Evolutionary conservation across 2,888 invertebrate genomes (phyloP), one percentile per base, ranked within the genome.

Genomic region (Clanis bilineata): DNA sequence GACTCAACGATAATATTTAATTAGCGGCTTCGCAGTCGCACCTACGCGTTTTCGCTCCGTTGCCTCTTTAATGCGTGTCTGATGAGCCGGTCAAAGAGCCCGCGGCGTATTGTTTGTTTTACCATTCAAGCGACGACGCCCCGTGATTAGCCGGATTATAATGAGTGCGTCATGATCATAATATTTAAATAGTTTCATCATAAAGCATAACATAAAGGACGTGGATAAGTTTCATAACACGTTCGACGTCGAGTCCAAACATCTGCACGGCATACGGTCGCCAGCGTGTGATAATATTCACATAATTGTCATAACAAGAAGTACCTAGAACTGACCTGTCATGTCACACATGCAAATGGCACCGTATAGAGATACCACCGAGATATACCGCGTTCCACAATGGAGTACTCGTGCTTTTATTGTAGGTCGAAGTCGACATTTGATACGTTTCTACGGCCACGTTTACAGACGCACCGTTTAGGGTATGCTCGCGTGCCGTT

Each of bases 1-100:
- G 86, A 82, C 82, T 81, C 76, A 82, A 82, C 88, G 88, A 88
- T 90, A 90, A 90, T 90, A 90, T 91, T 90, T 91, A 90, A 91
- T 91, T 89, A 91, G 89, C 84, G 85, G 80, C 82, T 76, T 69
- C 79, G 83, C 77, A 85, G 87, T 90, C 85, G 84, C 90, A 88
- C 90, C 90, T 88, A 77, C 79, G 76, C 82, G 68, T 72, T 78
- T 76, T 75, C 76, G 71, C 69, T 62, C 74, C 74, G 65, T 59
- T 69, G 72, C 76, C 77, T 77, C 69, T 68, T 70, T 73, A 73
- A 71, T 72, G 79, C 72, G 74, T 77, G 76, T 71, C 75, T 76
- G 77, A 77, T 75, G 82, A 77, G 70, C 73, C 72, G 75, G 79
- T 72, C 79, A 83, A 83, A 85, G 82, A 68, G 83, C 84, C 86